These are phyloP conservation scores for Acanthopagrus latus DNA, from an alignment of 2,797 vertebrate species.

Conservation along the genomic window DNA sequence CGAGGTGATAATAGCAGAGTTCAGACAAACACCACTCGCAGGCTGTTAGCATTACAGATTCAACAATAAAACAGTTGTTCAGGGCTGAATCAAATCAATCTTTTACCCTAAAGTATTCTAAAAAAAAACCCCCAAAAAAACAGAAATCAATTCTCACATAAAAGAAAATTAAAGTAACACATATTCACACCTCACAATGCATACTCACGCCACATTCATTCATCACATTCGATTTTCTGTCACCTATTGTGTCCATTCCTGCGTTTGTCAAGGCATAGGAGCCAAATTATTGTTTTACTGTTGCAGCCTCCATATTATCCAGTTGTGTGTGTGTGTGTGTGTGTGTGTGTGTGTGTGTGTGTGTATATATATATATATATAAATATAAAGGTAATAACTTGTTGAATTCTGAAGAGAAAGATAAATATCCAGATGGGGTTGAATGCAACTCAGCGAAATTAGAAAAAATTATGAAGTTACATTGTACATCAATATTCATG, in stretches of 20 bases:
- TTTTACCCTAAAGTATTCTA: not conserved
- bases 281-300: not conserved
- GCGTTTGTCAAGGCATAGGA: no score
- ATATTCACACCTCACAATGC: not conserved
- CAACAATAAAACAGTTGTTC: constrained; percentile 44
- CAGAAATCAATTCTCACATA: not conserved
- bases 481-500: no score
- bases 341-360: no score
- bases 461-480: not conserved
- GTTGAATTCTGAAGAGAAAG: not conserved
- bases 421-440: not conserved
- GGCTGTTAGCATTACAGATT: constrained; percentile 9
- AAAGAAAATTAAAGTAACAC: not conserved
- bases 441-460: not conserved
- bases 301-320: not conserved
- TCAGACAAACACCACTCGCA: constrained; percentile 54
- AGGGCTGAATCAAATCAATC: constrained; percentile 4
- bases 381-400: no score
- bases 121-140: no score
- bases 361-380: no score
- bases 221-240: no score
- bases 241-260: no score
- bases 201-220: no score
- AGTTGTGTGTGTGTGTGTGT: not conserved
- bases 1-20: constrained; percentile 63